phyloP scores from a whole-genome alignment of 1,140 invertebrate species.

The Heliconius congener region DNA sequence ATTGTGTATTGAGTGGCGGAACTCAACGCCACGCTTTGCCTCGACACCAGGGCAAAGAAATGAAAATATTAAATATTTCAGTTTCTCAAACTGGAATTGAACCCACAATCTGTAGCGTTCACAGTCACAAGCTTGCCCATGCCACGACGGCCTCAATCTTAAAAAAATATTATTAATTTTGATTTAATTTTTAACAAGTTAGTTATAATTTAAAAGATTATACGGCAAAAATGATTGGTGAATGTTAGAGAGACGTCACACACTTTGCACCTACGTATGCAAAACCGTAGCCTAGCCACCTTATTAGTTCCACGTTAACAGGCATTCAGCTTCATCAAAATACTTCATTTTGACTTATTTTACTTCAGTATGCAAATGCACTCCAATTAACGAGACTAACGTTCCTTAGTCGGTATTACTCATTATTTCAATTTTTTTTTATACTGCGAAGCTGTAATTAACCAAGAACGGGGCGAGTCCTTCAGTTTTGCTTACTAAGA shows the following conservation, averaged over 20 bases:
- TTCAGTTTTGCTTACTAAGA: conserved; percentile 75
- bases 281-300: conserved; percentile 26
- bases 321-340: conserved; percentile 65
- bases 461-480: conserved; percentile 71
- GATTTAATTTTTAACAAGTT: background rate
- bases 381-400: conserved; percentile 75
- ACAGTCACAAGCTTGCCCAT: too few relatives aligned
- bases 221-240: background rate
- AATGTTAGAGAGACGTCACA: background rate
- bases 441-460: conserved; percentile 68
- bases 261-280: conserved; percentile 7
- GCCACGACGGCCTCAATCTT: too few relatives aligned
- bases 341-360: conserved; percentile 72
- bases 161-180: too few relatives aligned
- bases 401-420: conserved; percentile 73
- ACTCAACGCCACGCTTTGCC: too few relatives aligned
- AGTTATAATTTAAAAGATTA: background rate
- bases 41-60: too few relatives aligned
- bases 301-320: conserved; percentile 49
- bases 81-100: too few relatives aligned
- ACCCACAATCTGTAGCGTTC: too few relatives aligned
- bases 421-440: conserved; percentile 76
- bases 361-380: conserved; percentile 78
- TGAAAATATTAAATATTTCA: too few relatives aligned
- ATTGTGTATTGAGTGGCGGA: too few relatives aligned